A percentile compares a stretch with the other conserved stretches of the same genome.
Conservation (phyloP, 2,888 invertebrate species). For the Hypselothyrea guttata region DNA sequence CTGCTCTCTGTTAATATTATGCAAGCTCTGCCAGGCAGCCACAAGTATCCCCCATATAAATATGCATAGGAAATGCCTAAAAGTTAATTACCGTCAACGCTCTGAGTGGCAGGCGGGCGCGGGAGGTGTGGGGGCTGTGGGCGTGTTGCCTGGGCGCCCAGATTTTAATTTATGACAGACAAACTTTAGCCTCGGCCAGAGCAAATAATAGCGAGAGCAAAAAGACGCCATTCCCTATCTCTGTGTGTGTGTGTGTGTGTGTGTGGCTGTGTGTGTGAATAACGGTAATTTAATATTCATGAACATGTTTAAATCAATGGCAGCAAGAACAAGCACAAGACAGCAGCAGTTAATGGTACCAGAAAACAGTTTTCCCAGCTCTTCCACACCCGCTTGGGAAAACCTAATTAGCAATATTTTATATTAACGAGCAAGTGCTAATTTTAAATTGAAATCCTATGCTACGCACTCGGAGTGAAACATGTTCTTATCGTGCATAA, state of each 20-base stretch:
- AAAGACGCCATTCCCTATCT: slow-evolving; percentile 16
- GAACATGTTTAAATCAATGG: slow-evolving; percentile 74
- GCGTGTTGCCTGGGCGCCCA: slow-evolving; percentile 58
- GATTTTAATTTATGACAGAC: slow-evolving; percentile 75
- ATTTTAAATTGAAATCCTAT: slow-evolving; percentile 74
- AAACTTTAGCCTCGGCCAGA: slow-evolving; percentile 58
- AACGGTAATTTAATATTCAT: slow-evolving; percentile 75
- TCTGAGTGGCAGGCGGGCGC: slow-evolving; percentile 63
- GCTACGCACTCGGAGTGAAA: slow-evolving; percentile 13
- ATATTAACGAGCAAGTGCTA: slow-evolving; percentile 69
- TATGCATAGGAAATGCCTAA: slow-evolving; percentile 77
- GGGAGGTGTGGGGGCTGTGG: slow-evolving; percentile 25
- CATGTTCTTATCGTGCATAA: slow-evolving; percentile 30
- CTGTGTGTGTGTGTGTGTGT: not conserved
- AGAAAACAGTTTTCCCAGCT: slow-evolving; percentile 1
- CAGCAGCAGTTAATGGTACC: slow-evolving; percentile 35
- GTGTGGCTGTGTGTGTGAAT: slow-evolving; percentile 27
- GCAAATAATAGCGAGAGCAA: slow-evolving; percentile 34
- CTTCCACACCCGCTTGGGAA: slow-evolving; percentile 8
- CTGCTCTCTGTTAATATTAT: slow-evolving; percentile 69
- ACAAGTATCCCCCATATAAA: slow-evolving; percentile 53
- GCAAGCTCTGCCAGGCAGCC: slow-evolving; percentile 38
- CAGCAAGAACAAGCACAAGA: slow-evolving; percentile 24
- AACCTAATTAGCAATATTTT: slow-evolving; percentile 77
- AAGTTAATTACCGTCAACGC: slow-evolving; percentile 75